These are phyloP conservation scores for Holotrichia oblita DNA, from an alignment of 1,140 invertebrate species.

Conservation along the genomic window DNA sequence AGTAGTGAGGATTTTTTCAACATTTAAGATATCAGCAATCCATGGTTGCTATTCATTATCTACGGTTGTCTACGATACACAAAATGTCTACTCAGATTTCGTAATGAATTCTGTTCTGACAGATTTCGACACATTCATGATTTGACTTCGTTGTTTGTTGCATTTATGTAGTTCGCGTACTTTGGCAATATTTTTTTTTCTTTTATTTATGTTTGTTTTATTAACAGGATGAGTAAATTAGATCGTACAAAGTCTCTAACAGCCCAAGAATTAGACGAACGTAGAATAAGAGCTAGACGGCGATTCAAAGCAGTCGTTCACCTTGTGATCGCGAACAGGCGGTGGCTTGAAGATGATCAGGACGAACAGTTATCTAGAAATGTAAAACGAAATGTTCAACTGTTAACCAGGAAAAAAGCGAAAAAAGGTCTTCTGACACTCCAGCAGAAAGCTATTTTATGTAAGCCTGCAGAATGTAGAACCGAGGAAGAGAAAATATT, in stretches of 20 bases:
- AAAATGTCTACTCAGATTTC: too few relatives aligned
- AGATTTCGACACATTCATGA: background rate
- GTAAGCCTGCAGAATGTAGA: conserved; percentile 62
- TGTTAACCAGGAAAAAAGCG: conserved; percentile 62
- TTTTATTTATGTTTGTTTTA: background rate
- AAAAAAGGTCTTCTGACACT: conserved; percentile 65
- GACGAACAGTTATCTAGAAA: conserved; percentile 64
- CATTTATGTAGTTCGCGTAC: background rate
- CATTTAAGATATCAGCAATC: too few relatives aligned
- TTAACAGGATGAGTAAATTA: background rate
- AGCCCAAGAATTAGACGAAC: conserved; percentile 53
- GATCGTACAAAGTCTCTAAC: background rate
- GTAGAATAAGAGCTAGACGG: conserved; percentile 62
- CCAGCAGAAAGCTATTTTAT: conserved; percentile 63
- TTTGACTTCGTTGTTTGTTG: too few relatives aligned
- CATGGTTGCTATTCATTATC: too few relatives aligned
- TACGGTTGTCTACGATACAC: too few relatives aligned
- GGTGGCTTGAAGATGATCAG: conserved; percentile 65
- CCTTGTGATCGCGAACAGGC: conserved; percentile 65
- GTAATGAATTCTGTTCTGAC: too few relatives aligned
- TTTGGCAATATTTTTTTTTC: background rate
- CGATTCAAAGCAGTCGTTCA: conserved; percentile 66
- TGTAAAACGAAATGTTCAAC: conserved; percentile 64
- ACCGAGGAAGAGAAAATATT: conserved; percentile 66
- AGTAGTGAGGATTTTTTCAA: too few relatives aligned